Evolutionary conservation across 2,113 vertebrate species (phyloP), one percentile per base, ranked within the genome.

Genomic region (Hiodon tergisus): DNA sequence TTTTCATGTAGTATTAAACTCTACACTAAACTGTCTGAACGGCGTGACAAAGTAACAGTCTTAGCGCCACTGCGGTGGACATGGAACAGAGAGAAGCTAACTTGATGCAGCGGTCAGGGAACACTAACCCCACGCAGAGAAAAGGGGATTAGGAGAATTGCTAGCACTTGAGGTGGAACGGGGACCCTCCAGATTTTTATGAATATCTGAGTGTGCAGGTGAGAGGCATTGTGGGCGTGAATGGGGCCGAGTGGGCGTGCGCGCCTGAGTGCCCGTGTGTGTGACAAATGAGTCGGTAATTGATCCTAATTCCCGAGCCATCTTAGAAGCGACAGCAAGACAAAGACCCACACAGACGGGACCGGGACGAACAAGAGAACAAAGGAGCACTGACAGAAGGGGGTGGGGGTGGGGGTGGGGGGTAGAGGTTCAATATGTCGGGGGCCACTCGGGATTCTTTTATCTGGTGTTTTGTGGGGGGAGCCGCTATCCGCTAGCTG

Each of bases 231-330:
- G 16, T 8, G 16, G 16, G 2, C 6, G 16, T 66, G 46, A 46
- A 58, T 72, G 71, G 47, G 4, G 7, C 11, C 5, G 71, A 1
- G 60, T n/a, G 2, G 10, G 47, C 46, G 17, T 55, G 62, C 54
- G 71, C 31, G 71, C 62, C 48, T 16, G 69, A 16, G 69, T 47
- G 54, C 47, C 53, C 58, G 69, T 71, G 72, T 66, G 72, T 73
- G 61, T n/a, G 72, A 65, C 72, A 73, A 73, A 73, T 73, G 72
- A 65, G 72, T 73, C 61, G 54, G 72, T 73, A 73, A 73, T 73
- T 73, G 72, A 73, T 73, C 72, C 72, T 73, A 55, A 73, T 73
- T 73, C 71, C 31, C 51, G 50, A 73, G 59, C 71, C 71, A 73
- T 73, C 61, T 73, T 46, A 73, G 61, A 47, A 66, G 72, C 10